These are phyloP conservation scores for Hemistola chrysoprasaria DNA, from an alignment of 2,888 invertebrate species.

Conservation along the genomic window DNA sequence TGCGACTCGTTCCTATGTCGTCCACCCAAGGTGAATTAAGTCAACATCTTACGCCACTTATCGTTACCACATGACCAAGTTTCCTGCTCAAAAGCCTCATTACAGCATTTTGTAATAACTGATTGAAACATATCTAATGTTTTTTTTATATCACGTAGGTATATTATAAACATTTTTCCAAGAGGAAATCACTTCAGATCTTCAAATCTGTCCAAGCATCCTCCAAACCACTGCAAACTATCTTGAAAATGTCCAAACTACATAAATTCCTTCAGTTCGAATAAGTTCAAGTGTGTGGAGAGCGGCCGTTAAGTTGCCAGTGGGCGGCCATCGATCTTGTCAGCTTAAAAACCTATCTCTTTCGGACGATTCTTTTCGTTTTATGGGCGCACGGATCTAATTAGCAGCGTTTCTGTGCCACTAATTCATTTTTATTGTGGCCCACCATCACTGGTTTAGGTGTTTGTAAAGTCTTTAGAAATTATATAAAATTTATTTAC, in stretches of 20 bases:
- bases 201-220: constrained; percentile 3
- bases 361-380: constrained; percentile 31
- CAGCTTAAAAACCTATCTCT: constrained; percentile 31
- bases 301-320: constrained; percentile 5
- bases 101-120: too few relatives aligned
- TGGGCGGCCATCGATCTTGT: constrained; percentile 32
- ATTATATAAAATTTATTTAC: background rate
- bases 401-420: constrained; percentile 30
- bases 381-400: constrained; percentile 33
- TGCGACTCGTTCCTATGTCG: too few relatives aligned
- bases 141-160: too few relatives aligned
- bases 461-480: background rate
- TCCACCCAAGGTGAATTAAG: too few relatives aligned
- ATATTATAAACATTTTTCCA: too few relatives aligned
- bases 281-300: constrained; percentile 15
- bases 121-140: too few relatives aligned
- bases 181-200: background rate
- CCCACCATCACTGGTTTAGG: background rate
- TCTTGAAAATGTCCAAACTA: constrained; percentile 12
- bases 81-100: too few relatives aligned
- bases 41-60: too few relatives aligned
- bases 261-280: constrained; percentile 17
- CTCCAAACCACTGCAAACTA: constrained; percentile 10
- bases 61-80: too few relatives aligned
- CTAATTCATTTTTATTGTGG: constrained; percentile 30